Evolutionary conservation across 2,888 invertebrate species (phyloP), one percentile per base, ranked within the genome.

Genomic region (Pteria penguin): DNA sequence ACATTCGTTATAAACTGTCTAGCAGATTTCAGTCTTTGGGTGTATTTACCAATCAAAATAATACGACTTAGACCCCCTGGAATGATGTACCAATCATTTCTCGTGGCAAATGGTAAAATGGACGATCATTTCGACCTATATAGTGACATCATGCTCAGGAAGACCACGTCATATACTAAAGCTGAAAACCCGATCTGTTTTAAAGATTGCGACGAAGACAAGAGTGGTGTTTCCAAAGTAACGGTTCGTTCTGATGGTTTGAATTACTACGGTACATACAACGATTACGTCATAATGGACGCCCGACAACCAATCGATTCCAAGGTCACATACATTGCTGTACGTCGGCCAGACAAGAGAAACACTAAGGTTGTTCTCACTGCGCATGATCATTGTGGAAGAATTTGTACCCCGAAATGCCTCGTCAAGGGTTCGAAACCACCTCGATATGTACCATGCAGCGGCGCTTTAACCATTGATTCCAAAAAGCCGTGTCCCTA

Each of bases 341-440:
- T 85, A 5, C 81, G 79, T 55, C 72, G 80, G 32, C 82, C 84
- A 0, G 72, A 67, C 18, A 22, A 61, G n/a, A 78, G 72, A 18
- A 62, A 65, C 14, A 65, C 66, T 27, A 60, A 74, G 57, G 82
- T 78, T 22, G 52, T 81, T 4, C 57, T 83, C 11, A 63, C 83
- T 31, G 82, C 82, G 14, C 78, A 79, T 62, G 84, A 84, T 69
- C 76, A 81, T 4, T 84, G 84, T 45, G 84, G 84, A 4, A 74
- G 84, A 55, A 80, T 81, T 27, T 84, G 84, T 55, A 81, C 76
- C 33, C 75, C 82, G 5, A 72, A 82, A 18, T 84, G 84, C 58
- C 75, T 73, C 45, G 63, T 78, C 5, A 76, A 75, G 0, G 60
- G 73, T 14, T 68, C 68, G 3, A 32, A 68, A 14, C 68, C 68